Base-by-base conservation (phyloP, 1,140 invertebrate species). In the Gonatopus flavifemur region DNA sequence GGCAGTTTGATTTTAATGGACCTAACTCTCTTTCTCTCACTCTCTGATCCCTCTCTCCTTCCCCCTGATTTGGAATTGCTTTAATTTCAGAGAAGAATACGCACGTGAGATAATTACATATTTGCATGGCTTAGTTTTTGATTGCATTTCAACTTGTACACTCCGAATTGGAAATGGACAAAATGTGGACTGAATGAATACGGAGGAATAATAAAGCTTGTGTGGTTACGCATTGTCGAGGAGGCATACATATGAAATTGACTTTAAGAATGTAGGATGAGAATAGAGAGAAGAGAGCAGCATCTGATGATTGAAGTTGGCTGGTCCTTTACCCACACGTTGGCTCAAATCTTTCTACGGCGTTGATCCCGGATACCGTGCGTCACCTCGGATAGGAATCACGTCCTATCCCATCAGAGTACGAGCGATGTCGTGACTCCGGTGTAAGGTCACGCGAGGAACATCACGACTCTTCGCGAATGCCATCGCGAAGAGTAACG, bases 311-410 rank as follows among this genome's bases (percentile, higher is more conserved):
- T 16, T 2, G 36, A 16, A 15, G 36, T 52, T 24, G 49, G 24
- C 21, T 42, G 41, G 52, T 40, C 45, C 20, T 25, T 31, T 43
- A 31, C 31, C 33, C 41, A 19, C n/a, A n/a, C n/a, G n/a, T n/a
- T n/a, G n/a, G n/a, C n/a, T n/a, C n/a, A n/a, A n/a, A n/a, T n/a
- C n/a, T n/a, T n/a, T n/a, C n/a, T n/a, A n/a, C n/a, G n/a, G n/a
- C n/a, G 40, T 41, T 33, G n/a, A 7, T 45, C 25, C 31, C 28
- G 41, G 46, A 31, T 19, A 39, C 52, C 35, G 39, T 31, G 38
- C 54, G 53, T 62, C 62, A 55, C 48, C 28, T 30, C 51, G 52
- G 57, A 57, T 49, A 66, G 49, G 52, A 65, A 64, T 66, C 62
- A 66, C 64, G 64, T 66, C 56, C 41, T 57, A 19, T 38, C 38